Base-by-base conservation (phyloP, 2,113 vertebrate species). In the Ginglymostoma cirratum region DNA sequence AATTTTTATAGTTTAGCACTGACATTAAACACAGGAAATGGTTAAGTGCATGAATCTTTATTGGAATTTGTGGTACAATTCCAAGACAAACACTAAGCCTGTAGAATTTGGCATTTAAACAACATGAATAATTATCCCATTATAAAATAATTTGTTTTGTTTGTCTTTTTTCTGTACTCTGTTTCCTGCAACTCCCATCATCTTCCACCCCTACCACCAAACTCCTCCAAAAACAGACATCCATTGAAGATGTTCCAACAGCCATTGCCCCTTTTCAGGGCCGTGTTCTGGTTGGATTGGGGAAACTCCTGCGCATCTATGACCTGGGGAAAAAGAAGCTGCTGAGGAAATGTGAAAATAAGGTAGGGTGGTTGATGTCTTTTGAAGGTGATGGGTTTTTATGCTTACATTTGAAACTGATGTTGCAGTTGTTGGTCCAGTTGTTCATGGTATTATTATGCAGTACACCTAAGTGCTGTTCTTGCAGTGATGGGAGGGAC, bases 321-420 rank as follows among this genome's bases (percentile, higher is more conserved):
- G 99, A 99, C 97, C 97, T 99, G 93, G 99, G 99, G 96, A 99
- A 99, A 97, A 99, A 99, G 97, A 99, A 99, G 95, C 98, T 99
- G 96, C 98, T 99, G 2, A 98, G 99, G 52, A 99, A 99, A 96
- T 99, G 99, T 97, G 99, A 99, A 96, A 99, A 99, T 96, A 99
- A 99, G 98, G 99, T 99, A 97, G 96, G 94, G 24, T 72, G 96
- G 19, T 4, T 85, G 15, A 30, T 45, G 30, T 4, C 65, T 92
- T 65, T 19, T 93, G 5, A 23, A 19, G 17, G n/a, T n/a, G 10
- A 34, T 89, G 24, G 24, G 34, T 92, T 65, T 66, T 55, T 38
- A 21, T 38, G 55, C 0, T n/a, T 65, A 65, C 65, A 55, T 12
- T 89, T 89, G 27, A 23, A 89, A 30, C 52, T 89, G 86, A 89